These are phyloP conservation scores for Agelastica alni DNA, from an alignment of 2,888 invertebrate species.

Conservation along the genomic window DNA sequence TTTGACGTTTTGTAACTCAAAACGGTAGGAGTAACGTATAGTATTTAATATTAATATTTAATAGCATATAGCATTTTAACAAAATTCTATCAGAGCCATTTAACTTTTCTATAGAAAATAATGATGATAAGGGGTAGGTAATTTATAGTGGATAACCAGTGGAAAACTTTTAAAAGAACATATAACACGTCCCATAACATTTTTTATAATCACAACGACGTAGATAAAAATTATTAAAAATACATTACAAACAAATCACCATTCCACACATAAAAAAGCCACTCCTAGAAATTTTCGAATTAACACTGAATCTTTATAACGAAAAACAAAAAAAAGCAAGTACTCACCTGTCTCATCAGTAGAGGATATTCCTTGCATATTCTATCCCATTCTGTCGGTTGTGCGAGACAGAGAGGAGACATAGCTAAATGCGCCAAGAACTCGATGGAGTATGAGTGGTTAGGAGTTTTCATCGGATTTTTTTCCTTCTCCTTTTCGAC, in stretches of 20 bases:
- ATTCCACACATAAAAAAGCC: constrained; percentile 17
- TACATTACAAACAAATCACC: too few species aligned
- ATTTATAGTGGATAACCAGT: too few species aligned
- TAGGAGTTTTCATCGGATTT: constrained; percentile 2
- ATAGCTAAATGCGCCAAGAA: constrained; percentile 61
- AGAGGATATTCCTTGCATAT: constrained; percentile 60
- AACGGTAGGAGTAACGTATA: too few species aligned
- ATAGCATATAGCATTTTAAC: too few species aligned
- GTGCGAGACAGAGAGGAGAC: constrained; percentile 60
- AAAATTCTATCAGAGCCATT: too few species aligned
- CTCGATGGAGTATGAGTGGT: constrained; percentile 53
- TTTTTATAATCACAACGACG: too few species aligned
- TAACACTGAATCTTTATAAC: background rate
- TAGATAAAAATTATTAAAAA: too few species aligned
- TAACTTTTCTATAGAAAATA: too few species aligned
- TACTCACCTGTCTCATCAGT: constrained; percentile 54
- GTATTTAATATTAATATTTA: too few species aligned
- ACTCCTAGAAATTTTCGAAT: constrained; percentile 26
- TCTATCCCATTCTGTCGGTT: constrained; percentile 61
- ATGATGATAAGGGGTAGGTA: too few species aligned
- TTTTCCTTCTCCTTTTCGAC: constrained; percentile 28
- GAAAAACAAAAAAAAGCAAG: constrained; percentile 1
- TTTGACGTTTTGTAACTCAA: too few species aligned
- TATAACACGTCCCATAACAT: background rate
- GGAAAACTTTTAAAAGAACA: background rate